Percentiles rank a stretch among this genome's conserved stretches.
phyloP scores from a whole-genome alignment of 2,113 vertebrate species.

The Nannobrachium achirus region DNA sequence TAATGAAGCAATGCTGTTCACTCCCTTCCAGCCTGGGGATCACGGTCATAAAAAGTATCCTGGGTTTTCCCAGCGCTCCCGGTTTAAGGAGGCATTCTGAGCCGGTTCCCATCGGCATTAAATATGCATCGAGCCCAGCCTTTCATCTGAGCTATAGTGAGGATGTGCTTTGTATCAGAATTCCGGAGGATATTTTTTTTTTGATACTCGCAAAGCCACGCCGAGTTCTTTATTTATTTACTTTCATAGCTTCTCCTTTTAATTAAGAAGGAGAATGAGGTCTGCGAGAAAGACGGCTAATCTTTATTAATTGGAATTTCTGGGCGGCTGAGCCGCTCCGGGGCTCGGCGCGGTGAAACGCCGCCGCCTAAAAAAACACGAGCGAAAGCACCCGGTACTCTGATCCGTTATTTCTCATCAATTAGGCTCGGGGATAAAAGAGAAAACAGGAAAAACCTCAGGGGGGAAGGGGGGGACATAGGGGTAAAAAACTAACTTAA shows the following conservation, averaged over 20 bases:
- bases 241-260: conserved; percentile 73
- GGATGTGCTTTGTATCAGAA: conserved; percentile 61
- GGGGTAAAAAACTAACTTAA: conserved; percentile 1
- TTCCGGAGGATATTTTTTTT: conserved; percentile 72
- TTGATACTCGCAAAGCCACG: conserved; percentile 58
- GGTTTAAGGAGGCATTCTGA: conserved; percentile 70
- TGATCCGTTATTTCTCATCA: conserved; percentile 66
- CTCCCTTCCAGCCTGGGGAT: conserved; percentile 52
- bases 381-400: conserved; percentile 26
- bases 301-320: conserved; percentile 84
- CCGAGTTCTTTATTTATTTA: conserved; percentile 48
- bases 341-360: conserved; percentile 71
- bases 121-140: conserved; percentile 74
- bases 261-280: conserved; percentile 77
- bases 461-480: too few species aligned
- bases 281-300: conserved; percentile 73
- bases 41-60: conserved; percentile 47
- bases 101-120: conserved; percentile 70
- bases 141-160: conserved; percentile 69
- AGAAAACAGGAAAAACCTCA: conserved; percentile 18
- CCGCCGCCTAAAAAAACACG: conserved; percentile 42
- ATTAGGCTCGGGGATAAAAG: conserved; percentile 68
- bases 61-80: conserved; percentile 29
- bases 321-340: conserved; percentile 69
- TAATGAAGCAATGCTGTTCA: background rate